phyloP scores from a whole-genome alignment of 2,797 vertebrate genomes.

The Hyperoplus lanceolatus region DNA sequence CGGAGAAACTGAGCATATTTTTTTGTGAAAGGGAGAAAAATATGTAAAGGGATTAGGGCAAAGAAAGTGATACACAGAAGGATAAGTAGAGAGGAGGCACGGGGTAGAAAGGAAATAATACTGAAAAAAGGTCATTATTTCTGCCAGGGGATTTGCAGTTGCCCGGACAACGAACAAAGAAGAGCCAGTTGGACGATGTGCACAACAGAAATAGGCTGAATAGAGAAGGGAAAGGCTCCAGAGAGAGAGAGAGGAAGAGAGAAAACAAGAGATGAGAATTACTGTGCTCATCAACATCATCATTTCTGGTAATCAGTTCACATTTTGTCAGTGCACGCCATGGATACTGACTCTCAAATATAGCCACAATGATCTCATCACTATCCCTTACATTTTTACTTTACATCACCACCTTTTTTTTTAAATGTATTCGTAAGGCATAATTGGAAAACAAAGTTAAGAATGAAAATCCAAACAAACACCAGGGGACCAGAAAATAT shows the following conservation, averaged over 20 bases:
- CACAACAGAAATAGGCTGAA: conserved; percentile 62
- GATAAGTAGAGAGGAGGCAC: conserved; percentile 24
- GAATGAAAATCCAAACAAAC: conserved; percentile 8
- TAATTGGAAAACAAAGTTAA: conserved; percentile 31
- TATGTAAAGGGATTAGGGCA: conserved; percentile 24
- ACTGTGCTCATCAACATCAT: conserved; percentile 39
- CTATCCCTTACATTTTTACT: conserved; percentile 19
- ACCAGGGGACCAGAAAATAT: conserved; percentile 16
- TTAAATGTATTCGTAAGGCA: conserved; percentile 9
- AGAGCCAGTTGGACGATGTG: conserved; percentile 69
- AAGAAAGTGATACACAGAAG: conserved; percentile 45
- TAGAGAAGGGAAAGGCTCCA: conserved; percentile 51
- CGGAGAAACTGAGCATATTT: conserved; percentile 39
- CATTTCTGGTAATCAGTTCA: conserved; percentile 45
- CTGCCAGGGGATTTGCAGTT: conserved; percentile 81
- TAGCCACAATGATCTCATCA: conserved; percentile 19
- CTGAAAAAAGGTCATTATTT: conserved; percentile 77
- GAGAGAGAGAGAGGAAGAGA: conserved; percentile 18
- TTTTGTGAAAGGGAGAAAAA: neutral
- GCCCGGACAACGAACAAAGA: conserved; percentile 85
- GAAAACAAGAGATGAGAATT: conserved; percentile 49
- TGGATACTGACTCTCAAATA: conserved; percentile 29
- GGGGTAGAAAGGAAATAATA: conserved; percentile 59
- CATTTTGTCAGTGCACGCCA: conserved; percentile 23
- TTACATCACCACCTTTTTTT: neutral